These are phyloP conservation scores for Hyperoplus lanceolatus DNA, from an alignment of 2,797 vertebrate species.

Conservation along the genomic window DNA sequence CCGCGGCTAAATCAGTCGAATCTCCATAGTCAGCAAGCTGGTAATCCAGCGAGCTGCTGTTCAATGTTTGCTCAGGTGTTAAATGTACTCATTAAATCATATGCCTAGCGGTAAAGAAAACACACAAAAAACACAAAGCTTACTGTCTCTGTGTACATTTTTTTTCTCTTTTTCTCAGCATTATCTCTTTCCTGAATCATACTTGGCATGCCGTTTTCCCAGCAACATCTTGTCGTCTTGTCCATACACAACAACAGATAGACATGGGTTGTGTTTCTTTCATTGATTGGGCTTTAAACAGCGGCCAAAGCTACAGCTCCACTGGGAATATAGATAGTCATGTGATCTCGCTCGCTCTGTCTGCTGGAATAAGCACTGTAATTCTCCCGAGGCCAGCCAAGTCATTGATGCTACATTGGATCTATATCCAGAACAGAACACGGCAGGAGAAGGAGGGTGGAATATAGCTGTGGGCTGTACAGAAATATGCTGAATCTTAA, in stretches of 20 bases:
- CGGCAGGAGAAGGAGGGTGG: background rate
- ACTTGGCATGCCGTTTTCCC: slow-evolving; percentile 60
- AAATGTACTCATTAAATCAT: slow-evolving; percentile 60
- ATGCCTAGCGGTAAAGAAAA: slow-evolving; percentile 43
- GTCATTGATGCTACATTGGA: slow-evolving; percentile 67
- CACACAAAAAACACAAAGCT: slow-evolving; percentile 48
- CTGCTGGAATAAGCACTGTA: slow-evolving; percentile 76
- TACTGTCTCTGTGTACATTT: slow-evolving; percentile 28
- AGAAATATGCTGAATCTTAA: slow-evolving; percentile 65
- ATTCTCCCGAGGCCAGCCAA: slow-evolving; percentile 68
- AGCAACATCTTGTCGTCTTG: slow-evolving; percentile 68
- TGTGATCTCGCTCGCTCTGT: slow-evolving; percentile 73
- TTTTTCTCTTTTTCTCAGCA: slow-evolving; percentile 3
- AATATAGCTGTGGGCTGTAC: slow-evolving; percentile 39
- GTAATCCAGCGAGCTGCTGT: slow-evolving; percentile 55
- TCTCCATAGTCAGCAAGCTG: slow-evolving; percentile 77
- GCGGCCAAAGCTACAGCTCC: slow-evolving; percentile 79
- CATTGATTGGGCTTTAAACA: slow-evolving; percentile 82
- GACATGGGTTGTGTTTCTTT: slow-evolving; percentile 78
- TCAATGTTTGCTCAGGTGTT: slow-evolving; percentile 70
- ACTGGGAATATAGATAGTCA: slow-evolving; percentile 72
- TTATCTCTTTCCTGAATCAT: slow-evolving; percentile 48
- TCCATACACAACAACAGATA: slow-evolving; percentile 54
- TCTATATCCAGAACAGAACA: slow-evolving; percentile 69
- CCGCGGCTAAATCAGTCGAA: slow-evolving; percentile 79